Evolutionary conservation across 2,888 invertebrate species (phyloP), one percentile per base, ranked within the genome.

Genomic region (Caenorhabditis sinica): DNA sequence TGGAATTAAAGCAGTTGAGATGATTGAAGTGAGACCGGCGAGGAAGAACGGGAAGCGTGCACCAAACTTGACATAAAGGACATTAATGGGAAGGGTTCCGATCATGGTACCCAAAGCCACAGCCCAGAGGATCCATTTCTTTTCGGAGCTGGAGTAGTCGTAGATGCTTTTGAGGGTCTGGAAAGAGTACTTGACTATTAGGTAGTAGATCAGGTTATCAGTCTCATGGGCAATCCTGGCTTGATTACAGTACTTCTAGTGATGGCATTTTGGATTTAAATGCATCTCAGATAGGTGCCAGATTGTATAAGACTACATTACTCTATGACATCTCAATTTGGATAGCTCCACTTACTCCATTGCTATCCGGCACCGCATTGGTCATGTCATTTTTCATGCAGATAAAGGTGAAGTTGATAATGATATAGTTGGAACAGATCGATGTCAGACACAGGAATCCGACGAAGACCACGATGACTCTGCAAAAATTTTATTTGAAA

Each of bases 51-150:
- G 88, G 17, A 61, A 25, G 30, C 80, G 68, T 33, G 90, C 90
- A 15, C 90, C 90, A 72, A 83, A 90, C 33, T 83, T 87, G 2
- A 89, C 86, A 63, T 90, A 90, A 13, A 87, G 82, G 71, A 81
- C 83, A 66, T 88, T 90, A 82, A 90, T 89, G 28, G 90, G 90
- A 40, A 90, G 81, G 2, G 89, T 89, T 23, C 89, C 90, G n/a
- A 90, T 43, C 58, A 90, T 87, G 11, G 89, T 89, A 8, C 90
- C 90, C 13, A 87, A 68, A 1, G 89, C 90, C 2, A 90, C 89
- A 0, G 89, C 86, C 90, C 90, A 90, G 28, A 88, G 65, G 11
- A 90, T 88, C 45, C 75, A 76, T n/a, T 86, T 85, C 66, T 90
- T 88, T 63, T 90, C 89, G 1, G 72, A 73, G 6, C 82, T 76